Percentiles rank a stretch among this genome's conserved stretches.
These are phyloP conservation scores for Calycopis cecrops DNA, from an alignment of 1,140 invertebrate genomes.

Conservation along the genomic window DNA sequence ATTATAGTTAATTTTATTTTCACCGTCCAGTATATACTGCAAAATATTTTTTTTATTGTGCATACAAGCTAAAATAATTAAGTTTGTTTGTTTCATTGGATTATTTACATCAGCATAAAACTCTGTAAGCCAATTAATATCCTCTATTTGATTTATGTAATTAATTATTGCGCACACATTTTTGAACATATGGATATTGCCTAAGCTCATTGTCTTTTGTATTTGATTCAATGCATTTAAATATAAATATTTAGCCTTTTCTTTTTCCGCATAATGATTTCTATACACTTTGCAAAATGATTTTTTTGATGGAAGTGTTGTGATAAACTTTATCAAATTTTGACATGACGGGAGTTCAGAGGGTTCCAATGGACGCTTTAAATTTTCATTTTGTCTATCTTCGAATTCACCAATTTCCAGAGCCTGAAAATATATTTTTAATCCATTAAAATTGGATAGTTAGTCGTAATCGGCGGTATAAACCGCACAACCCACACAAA, in stretches of 20 bases:
- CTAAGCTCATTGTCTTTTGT: not conserved
- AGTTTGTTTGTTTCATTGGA: not conserved
- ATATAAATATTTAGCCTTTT: constrained; percentile 1
- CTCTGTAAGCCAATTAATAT: not conserved
- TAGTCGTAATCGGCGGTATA: too few relatives aligned
- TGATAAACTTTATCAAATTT: not conserved
- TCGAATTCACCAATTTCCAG: too few relatives aligned
- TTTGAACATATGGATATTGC: not conserved
- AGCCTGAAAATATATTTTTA: too few relatives aligned
- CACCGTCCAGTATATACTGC: not conserved
- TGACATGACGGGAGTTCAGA: not conserved
- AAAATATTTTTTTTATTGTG: not conserved
- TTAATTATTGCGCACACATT: constrained; percentile 2
- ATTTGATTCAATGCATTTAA: not conserved
- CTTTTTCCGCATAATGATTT: not conserved
- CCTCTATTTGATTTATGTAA: not conserved
- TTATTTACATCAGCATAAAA: not conserved
- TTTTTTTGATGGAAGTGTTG: not conserved
- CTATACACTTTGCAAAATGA: not conserved
- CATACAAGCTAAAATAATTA: not conserved
- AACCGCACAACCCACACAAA: too few relatives aligned
- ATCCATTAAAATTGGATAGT: too few relatives aligned
- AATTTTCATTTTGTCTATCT: too few relatives aligned
- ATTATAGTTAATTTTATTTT: not conserved
- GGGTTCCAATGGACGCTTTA: too few relatives aligned